phyloP scores from a whole-genome alignment of 2,797 vertebrate species.

The Chiroxiphia lanceolata region DNA sequence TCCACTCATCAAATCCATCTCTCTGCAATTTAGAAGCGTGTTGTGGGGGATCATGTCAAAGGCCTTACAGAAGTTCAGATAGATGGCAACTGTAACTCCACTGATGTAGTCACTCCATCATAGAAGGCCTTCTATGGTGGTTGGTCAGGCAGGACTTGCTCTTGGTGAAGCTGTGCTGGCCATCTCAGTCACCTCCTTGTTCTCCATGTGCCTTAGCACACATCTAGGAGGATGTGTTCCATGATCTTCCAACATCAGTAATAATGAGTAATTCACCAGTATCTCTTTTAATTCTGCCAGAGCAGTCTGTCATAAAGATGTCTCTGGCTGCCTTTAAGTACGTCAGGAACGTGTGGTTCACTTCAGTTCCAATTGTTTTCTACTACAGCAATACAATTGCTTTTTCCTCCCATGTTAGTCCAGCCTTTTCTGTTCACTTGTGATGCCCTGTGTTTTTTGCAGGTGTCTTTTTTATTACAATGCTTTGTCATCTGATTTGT shows the following conservation, averaged over 20 bases:
- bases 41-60: not conserved
- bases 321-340: not conserved
- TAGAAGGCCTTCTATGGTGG: not conserved
- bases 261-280: not conserved
- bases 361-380: not conserved
- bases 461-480: not conserved
- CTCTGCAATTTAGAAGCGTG: not conserved
- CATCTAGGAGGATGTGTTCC: not conserved
- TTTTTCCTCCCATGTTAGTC: not conserved
- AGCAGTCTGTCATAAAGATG: not conserved
- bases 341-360: not conserved
- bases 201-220: not conserved
- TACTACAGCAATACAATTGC: not conserved
- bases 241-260: not conserved
- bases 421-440: not conserved
- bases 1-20: not conserved
- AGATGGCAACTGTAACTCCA: not conserved
- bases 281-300: not conserved
- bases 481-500: not conserved
- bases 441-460: not conserved
- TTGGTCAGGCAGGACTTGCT: not conserved
- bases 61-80: not conserved
- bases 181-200: not conserved
- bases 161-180: not conserved
- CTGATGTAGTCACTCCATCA: not conserved